These are phyloP conservation scores for Sebastolobus alascanus DNA, from an alignment of 2,797 vertebrate species.

Conservation along the genomic window DNA sequence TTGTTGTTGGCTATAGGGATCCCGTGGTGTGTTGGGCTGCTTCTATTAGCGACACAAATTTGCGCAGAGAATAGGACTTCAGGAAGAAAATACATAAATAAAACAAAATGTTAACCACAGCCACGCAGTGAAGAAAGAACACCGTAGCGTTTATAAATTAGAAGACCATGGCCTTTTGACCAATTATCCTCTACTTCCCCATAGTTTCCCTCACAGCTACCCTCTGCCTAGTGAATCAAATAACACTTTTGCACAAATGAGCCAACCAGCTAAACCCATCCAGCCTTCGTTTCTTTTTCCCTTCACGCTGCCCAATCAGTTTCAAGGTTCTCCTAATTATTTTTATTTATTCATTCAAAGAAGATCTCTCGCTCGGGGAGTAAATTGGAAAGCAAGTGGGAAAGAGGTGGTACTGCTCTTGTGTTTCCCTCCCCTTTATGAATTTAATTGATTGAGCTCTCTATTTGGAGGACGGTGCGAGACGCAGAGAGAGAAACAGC, in stretches of 20 bases:
- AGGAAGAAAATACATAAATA: slow-evolving; percentile 38
- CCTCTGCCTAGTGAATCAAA: slow-evolving; percentile 50
- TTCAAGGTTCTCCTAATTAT: slow-evolving; percentile 55
- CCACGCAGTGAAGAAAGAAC: slow-evolving; percentile 9
- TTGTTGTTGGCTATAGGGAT: slow-evolving; percentile 7
- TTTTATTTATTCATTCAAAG: slow-evolving; percentile 63
- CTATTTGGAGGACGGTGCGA: neutral
- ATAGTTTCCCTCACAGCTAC: slow-evolving; percentile 38
- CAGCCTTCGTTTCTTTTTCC: slow-evolving; percentile 22
- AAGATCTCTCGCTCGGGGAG: slow-evolving; percentile 44
- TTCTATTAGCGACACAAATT: slow-evolving; percentile 20
- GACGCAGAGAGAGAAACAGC: slow-evolving; percentile 1
- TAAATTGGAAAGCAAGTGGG: slow-evolving; percentile 47
- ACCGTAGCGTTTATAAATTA: slow-evolving; percentile 25
- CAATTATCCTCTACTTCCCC: slow-evolving; percentile 55
- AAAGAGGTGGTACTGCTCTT: slow-evolving; percentile 30
- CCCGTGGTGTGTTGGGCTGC: neutral
- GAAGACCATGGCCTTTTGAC: slow-evolving; percentile 47
- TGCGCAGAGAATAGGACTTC: slow-evolving; percentile 16
- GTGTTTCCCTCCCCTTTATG: slow-evolving; percentile 36
- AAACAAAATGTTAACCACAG: slow-evolving; percentile 29
- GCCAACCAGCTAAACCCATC: slow-evolving; percentile 40
- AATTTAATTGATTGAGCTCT: slow-evolving; percentile 43
- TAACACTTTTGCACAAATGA: slow-evolving; percentile 57
- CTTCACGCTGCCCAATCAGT: slow-evolving; percentile 21